Evolutionary conservation across 2,113 vertebrate genomes (phyloP), one percentile per base, ranked within the genome.

Genomic region (Prochilodus magdalenae): DNA sequence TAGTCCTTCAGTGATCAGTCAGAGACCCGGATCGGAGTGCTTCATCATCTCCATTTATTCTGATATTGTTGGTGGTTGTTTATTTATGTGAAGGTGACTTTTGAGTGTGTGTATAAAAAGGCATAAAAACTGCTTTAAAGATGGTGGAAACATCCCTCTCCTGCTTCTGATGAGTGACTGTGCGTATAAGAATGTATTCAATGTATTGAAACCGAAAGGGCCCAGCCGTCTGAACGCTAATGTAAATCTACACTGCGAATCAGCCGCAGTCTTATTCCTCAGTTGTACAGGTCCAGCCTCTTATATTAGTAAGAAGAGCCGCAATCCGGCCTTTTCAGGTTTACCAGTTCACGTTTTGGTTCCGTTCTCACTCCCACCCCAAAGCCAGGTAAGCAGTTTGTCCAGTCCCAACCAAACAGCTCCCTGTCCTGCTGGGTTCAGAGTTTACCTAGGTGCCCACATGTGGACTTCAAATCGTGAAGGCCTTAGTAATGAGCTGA

Each of bases 41-140:
- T n/a, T 13, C 33, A 24, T 70, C n/a, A 14, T n/a, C 11, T 33
- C 15, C 24, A 4, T 3, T 75, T 13, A 27, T 44, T 75, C 10
- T 12, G 6, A 29, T 15, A 55, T 2, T 5, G 4, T 67, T 26
- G 33, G 7, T 44, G 47, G 22, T 69, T 70, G 47, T 76, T 75
- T 75, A 27, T 40, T 74, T 55, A 26, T 76, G 73, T 75, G 33
- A 40, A 65, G 60, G 70, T 62, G 26, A 74, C 12, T 74, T 36
- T 4, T 73, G 40, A 65, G 60, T 73, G 55, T 59, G 62, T 65
- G 29, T 66, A 20, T 66, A 75, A 75, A 82, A 69, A 16, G 24
- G 30, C 27, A 81, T 57, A 67, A 82, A 57, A 75, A 36, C 3
- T 27, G 12, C 24, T 75, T 66, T 20, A 81, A 59, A 66, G 44